Percentiles rank a stretch among this genome's conserved stretches.
Conservation (phyloP, 2,113 vertebrate genomes). For the Acrocephalus arundinaceus region DNA sequence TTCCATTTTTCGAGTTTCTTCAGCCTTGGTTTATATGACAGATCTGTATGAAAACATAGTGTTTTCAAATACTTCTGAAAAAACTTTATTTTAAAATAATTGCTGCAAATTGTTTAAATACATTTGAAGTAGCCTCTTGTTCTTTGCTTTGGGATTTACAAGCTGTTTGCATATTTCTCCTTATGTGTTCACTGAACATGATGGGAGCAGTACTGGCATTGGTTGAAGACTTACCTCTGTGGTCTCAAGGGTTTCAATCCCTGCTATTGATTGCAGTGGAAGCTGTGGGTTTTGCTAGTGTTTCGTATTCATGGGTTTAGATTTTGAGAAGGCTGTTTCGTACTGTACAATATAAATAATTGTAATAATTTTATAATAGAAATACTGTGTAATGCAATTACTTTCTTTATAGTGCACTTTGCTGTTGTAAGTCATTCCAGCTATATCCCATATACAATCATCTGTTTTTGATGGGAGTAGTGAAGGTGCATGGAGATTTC, state of each 20-base stretch:
- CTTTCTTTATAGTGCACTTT: neutral
- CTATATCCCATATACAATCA: neutral
- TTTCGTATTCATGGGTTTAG: neutral
- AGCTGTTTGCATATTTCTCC: neutral
- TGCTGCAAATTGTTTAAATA: neutral
- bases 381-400: neutral
- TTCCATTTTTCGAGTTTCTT: neutral
- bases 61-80: neutral
- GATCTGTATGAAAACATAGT: neutral
- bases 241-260: neutral
- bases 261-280: neutral
- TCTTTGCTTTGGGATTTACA: neutral
- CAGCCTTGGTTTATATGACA: neutral
- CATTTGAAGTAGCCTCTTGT: neutral
- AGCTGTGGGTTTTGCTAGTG: neutral
- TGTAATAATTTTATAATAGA: neutral
- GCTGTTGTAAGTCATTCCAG: neutral
- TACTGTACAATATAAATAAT: neutral
- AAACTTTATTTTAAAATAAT: neutral
- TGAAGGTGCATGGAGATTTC: neutral
- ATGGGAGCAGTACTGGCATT: neutral
- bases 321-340: neutral
- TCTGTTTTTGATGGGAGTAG: neutral
- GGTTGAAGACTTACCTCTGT: neutral
- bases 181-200: rapidly evolving